Evolutionary conservation across 2,888 invertebrate genomes (phyloP), one percentile per base, ranked within the genome.

Genomic region (Mimachlamys varia): DNA sequence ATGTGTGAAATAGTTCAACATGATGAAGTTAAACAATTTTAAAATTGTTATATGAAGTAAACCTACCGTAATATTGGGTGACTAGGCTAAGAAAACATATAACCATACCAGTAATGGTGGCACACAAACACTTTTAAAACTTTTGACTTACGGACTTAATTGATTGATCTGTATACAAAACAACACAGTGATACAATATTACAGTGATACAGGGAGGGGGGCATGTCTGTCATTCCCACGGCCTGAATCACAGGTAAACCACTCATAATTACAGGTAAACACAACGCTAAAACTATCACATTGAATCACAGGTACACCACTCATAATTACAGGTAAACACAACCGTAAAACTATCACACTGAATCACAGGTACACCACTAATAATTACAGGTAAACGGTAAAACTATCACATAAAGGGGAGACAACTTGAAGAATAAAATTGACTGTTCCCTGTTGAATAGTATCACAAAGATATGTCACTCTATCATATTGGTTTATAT

Each of bases 51-150:
- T 62, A 13, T 22, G 27, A 22, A 62, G 10, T 10, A 62, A 62
- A 19, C 2, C 27, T 76, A 27, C 3, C 7, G 19, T 27, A 15
- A 76, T 5, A 27, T 33, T 33, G 13, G 27, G 76, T 76, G 33
- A 76, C 76, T 12, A 76, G 12, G 33, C 76, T 76, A 33, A 76
- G 76, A 76, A 76, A 76, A 76, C 76, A 76, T 76, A 76, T 76
- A 76, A 15, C 13, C 27, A 12, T 12, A 76, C 7, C 27, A 0
- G 7, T 76, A 76, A 76, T 17, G 33, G 27, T 33, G 1, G 7
- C 10, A 76, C 33, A 76, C 76, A 76, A 76, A 76, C 76, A 76
- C 76, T 76, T 76, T 76, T 76, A 76, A 76, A 76, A 76, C 76
- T 76, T 76, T 76, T 76, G 76, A 76, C 76, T 76, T 76, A 12